phyloP scores from a whole-genome alignment of 2,113 vertebrate species.

The Boulengeromyrus knoepffleri region DNA sequence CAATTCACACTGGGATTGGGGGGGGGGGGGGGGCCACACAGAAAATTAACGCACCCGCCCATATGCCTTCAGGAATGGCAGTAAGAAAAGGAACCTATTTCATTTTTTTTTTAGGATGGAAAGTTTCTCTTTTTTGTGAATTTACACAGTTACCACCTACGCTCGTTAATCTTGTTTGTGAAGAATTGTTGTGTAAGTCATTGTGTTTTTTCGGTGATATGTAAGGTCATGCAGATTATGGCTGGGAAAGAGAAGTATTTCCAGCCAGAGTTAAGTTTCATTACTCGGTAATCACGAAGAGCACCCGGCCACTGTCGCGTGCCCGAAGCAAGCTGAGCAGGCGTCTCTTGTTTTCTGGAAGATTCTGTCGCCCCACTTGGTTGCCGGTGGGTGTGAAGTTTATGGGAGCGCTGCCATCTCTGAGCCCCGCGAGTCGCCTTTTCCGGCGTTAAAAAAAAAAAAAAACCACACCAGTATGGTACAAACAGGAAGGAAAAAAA shows the following conservation, averaged over 20 bases:
- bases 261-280: not conserved
- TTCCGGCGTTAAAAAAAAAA: not conserved
- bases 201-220: not conserved
- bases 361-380: not conserved
- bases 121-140: not conserved
- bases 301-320: not conserved
- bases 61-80: not conserved
- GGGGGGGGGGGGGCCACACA: not conserved
- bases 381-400: conserved; percentile 17
- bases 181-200: not conserved
- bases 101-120: not conserved
- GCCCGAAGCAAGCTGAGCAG: not conserved
- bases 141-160: not conserved
- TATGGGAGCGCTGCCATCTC: not conserved
- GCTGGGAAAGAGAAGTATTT: not conserved
- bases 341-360: not conserved
- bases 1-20: not conserved
- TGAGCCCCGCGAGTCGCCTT: not conserved
- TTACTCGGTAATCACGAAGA: not conserved
- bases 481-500: conserved; percentile 15
- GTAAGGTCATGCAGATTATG: not conserved
- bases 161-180: not conserved
- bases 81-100: not conserved
- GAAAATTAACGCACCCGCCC: not conserved
- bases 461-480: conserved; percentile 4